phyloP scores from a whole-genome alignment of 2,888 invertebrate genomes.

The Conomelus anceps region DNA sequence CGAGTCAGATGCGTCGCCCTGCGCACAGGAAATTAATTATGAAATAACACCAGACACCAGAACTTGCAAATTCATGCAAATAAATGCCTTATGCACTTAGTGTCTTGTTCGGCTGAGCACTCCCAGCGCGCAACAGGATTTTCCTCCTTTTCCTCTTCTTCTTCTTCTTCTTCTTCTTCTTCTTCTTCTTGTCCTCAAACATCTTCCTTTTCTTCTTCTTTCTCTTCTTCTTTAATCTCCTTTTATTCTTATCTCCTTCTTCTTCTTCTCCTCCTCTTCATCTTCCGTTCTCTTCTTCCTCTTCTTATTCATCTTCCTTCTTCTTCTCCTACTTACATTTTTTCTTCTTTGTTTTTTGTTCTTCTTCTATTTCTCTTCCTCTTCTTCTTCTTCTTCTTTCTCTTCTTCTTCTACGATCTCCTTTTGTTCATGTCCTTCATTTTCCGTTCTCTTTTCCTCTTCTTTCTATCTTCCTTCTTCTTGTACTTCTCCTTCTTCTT shows the following conservation, averaged over 20 bases:
- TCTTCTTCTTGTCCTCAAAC: background rate
- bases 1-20: too few relatives aligned
- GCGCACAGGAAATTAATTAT: background rate
- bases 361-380: background rate
- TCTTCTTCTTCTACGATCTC: background rate
- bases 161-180: background rate
- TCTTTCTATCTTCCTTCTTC: background rate
- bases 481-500: background rate
- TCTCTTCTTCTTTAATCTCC: background rate
- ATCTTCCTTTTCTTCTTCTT: background rate
- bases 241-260: too few relatives aligned
- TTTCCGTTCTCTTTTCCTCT: background rate
- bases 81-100: background rate
- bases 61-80: background rate
- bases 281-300: background rate
- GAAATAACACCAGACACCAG: background rate
- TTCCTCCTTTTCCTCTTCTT: background rate
- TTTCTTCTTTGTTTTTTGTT: too few relatives aligned
- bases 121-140: background rate
- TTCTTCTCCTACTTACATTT: background rate
- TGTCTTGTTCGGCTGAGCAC: too few relatives aligned
- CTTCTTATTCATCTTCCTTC: background rate
- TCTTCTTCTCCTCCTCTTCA: too few relatives aligned
- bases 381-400: background rate
- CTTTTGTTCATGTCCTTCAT: background rate